Base-by-base conservation (phyloP, 2,113 vertebrate genomes). In the Sclerurus mexicanus region DNA sequence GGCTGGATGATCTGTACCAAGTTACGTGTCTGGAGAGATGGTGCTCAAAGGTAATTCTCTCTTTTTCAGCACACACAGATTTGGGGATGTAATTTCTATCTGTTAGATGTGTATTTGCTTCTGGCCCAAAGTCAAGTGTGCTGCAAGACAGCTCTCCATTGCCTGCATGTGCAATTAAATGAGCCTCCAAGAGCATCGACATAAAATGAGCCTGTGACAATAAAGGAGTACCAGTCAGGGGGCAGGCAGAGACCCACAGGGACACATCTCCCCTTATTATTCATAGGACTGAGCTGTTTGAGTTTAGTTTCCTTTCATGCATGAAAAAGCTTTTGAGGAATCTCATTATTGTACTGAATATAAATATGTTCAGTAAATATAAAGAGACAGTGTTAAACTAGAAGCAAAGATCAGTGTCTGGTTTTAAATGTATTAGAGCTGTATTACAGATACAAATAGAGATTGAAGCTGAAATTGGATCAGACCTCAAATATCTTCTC, bases 261-360 rank as follows among this genome's bases (percentile, higher is more conserved):
- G 88, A 94, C 39, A 50, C 68, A 47, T 47, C 59, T 92, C 68
- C 50, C 79, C 92, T 93, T 81, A 86, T 62, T 94, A 95, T 93
- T 92, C 88, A 81, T 37, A 50, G 71, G 58, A 27, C 52, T 56
- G 71, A 87, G 85, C 90, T 76, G 49, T n/a, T 79, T 40, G 58
- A 96, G 71, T 46, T 96, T 64, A 79, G 90, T 67, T 88, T 55
- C 85, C 67, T 94, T 74, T 92, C 92, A 94, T 86, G 92, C 90
- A 71, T 92, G 92, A 92, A 90, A 63, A 79, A 90, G 55, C 52
- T 90, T 97, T 85, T 92, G 79, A 95, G 47, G 68, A 92, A 84
- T 90, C 59, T 97, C 68, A 59, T 95, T 90, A 88, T 77, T 82
- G 85, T 52, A 44, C 63, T 81, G 92, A 71, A 93, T 95, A 77